Evolutionary conservation across 2,113 vertebrate species (phyloP).

Genomic region (Cynopterus brachyotis): DNA sequence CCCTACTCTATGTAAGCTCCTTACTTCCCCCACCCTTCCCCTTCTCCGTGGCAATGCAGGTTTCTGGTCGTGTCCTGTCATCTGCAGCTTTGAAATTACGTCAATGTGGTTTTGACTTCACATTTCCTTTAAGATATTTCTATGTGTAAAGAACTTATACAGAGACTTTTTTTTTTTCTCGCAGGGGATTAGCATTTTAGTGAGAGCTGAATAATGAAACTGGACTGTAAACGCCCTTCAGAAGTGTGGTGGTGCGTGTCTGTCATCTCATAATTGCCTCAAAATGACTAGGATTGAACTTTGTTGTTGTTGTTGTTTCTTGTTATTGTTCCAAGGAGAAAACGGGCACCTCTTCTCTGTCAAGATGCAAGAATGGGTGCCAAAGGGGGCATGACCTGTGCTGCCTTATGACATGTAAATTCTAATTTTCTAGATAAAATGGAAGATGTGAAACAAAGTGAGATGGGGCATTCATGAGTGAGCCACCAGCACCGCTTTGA

Average conservation of each 20-base stretch:
- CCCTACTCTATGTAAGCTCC: background rate
- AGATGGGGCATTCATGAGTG: background rate
- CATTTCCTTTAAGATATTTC: slow-evolving; percentile 40
- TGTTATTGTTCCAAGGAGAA: background rate
- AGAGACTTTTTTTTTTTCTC: background rate
- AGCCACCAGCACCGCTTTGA: fast-evolving
- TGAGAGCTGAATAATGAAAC: slow-evolving; percentile 44
- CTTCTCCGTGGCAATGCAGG: background rate
- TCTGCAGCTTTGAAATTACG: background rate
- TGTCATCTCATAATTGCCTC: slow-evolving; percentile 42
- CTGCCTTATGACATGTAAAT: background rate
- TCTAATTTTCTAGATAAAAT: background rate
- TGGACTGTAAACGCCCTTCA: slow-evolving; percentile 40
- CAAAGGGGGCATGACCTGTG: background rate
- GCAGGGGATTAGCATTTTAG: slow-evolving; percentile 50
- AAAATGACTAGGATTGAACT: slow-evolving; percentile 12
- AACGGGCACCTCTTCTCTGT: background rate
- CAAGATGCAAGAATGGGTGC: background rate
- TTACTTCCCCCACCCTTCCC: background rate
- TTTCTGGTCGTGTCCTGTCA: background rate
- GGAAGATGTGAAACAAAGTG: background rate
- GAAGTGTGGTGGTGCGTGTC: background rate
- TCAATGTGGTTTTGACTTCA: background rate
- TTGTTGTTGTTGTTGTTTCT: background rate
- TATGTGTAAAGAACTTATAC: slow-evolving; percentile 34